Evolutionary conservation across 2,113 vertebrate genomes (phyloP), one percentile per base, ranked within the genome.

Genomic region (Pycnonotus jocosus): DNA sequence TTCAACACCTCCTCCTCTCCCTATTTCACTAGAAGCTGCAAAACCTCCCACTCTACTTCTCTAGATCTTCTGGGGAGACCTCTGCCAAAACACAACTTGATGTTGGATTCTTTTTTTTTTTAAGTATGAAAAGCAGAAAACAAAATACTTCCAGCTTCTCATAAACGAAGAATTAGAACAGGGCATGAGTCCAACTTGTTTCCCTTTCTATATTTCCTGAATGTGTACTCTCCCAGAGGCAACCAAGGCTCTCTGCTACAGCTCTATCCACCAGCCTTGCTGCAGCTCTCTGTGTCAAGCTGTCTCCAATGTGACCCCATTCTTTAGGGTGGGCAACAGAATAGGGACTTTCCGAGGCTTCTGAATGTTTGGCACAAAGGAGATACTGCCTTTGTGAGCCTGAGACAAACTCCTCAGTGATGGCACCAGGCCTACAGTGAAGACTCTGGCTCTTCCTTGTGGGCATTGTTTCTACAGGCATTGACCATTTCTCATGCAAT

Each of bases 1-100:
- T 88, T 96, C 83, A 88, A 95, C 93, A 92, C 95, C 92, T 95
- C 95, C 95, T 94, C 94, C 85, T 96, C 88, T 96, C 51, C 47
- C 72, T 23, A 25, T 95, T 92, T 88, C 93, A 83, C 68, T 77
- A 88, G 90, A 92, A 95, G 76, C 93, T 96, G 96, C 69, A 92
- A 96, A 96, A 84, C 92, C 95, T 95, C 95, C 94, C 69, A 96
- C 95, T 95, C 93, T 20, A 5, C 85, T 88, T 97, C 80, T 93
- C 65, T 92, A 90, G 82, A 86, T 83, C 90, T 90, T 93, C 81
- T 0, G 0, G 81, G 82, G 42, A 89, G 92, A 92, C 91, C 89
- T 92, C 86, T 95, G 94, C 92, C 92, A 97, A 96, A 94, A 84
- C 40, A 84, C 24, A 90, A 88, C 80, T 96, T 69, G 44, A 79